Evolutionary conservation across 2,113 vertebrate species (phyloP).

Genomic region (Leucopsar rothschildi): DNA sequence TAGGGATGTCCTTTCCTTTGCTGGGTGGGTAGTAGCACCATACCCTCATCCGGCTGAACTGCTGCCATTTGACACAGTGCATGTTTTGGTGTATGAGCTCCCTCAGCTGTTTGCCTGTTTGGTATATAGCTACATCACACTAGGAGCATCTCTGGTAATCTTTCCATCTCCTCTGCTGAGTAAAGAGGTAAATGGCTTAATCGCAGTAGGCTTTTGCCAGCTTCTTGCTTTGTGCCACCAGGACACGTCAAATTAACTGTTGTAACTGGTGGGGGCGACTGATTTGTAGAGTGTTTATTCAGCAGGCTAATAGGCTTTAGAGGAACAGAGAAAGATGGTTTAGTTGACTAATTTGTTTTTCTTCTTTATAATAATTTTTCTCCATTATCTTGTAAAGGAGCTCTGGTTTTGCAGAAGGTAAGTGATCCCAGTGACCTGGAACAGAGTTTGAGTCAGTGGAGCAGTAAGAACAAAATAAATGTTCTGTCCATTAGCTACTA

Average conservation of each 20-base stretch:
- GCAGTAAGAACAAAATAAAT: neutral
- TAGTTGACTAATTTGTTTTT: neutral
- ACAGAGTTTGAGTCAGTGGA: neutral
- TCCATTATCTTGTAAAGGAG: neutral
- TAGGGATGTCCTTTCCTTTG: neutral
- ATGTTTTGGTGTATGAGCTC: neutral
- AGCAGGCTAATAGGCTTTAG: neutral
- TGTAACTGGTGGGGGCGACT: neutral
- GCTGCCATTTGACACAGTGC: rapidly evolving
- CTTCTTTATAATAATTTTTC: neutral
- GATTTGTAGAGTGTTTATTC: neutral
- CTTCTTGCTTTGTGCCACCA: neutral
- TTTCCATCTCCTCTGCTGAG: neutral
- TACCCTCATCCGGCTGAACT: neutral
- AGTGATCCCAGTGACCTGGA: neutral
- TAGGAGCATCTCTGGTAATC: neutral
- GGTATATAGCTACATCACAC: neutral
- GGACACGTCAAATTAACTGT: neutral
- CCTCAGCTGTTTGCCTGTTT: neutral
- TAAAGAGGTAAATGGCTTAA: neutral
- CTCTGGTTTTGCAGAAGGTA: neutral
- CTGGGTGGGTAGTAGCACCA: neutral
- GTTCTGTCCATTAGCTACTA: neutral
- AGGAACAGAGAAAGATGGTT: neutral
- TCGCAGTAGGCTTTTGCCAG: neutral